Evolutionary conservation across 1,140 invertebrate genomes (phyloP).

Genomic region (Liolophura sinensis): DNA sequence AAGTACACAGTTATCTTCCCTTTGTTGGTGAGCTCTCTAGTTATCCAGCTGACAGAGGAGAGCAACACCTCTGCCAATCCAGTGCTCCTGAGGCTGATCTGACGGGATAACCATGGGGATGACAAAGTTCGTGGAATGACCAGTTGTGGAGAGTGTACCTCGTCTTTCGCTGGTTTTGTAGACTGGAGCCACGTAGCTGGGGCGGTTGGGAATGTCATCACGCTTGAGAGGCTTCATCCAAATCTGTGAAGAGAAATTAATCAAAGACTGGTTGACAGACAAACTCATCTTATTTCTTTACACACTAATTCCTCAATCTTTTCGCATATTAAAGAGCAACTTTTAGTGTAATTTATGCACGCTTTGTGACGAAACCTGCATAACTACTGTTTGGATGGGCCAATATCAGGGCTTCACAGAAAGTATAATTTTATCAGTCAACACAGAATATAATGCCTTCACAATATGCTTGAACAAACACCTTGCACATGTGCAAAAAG

Average conservation of each 20-base stretch:
- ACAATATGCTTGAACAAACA: too few species aligned
- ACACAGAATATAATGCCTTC: too few species aligned
- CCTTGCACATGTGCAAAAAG: too few species aligned
- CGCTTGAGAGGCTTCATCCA: constrained; percentile 53
- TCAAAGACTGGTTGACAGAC: background rate
- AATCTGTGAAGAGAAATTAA: constrained; percentile 37
- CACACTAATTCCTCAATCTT: background rate
- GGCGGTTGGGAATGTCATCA: constrained; percentile 39
- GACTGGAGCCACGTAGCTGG: constrained; percentile 76
- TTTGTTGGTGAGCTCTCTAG: constrained; percentile 50
- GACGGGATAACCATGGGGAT: constrained; percentile 53
- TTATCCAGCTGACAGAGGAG: constrained; percentile 79
- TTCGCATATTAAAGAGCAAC: too few species aligned
- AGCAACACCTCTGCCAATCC: constrained; percentile 56
- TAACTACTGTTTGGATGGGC: too few species aligned
- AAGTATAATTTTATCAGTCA: too few species aligned
- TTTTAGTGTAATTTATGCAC: too few species aligned
- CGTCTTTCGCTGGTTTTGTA: constrained; percentile 84
- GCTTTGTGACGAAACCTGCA: too few species aligned
- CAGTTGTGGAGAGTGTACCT: constrained; percentile 57
- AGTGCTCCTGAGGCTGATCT: constrained; percentile 53
- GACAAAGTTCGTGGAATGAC: constrained; percentile 60
- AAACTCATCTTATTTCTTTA: background rate
- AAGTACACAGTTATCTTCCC: too few species aligned
- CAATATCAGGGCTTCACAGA: too few species aligned